Conservation (phyloP, 2,888 invertebrate genomes). For the Metellina segmentata region DNA sequence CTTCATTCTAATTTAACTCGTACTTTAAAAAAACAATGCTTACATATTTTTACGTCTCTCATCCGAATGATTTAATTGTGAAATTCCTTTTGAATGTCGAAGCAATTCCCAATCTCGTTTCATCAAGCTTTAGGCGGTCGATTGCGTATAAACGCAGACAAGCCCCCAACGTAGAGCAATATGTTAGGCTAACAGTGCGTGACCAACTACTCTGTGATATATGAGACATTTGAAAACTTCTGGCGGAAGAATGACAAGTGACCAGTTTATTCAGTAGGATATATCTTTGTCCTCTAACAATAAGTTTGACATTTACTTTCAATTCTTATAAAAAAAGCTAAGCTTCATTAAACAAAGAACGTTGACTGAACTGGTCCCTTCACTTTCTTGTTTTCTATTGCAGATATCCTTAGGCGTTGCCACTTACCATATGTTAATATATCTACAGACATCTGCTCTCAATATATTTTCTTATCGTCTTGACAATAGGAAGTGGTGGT, state of each 20-base stretch:
- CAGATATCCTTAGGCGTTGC: conserved; percentile 46
- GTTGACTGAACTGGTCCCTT: not conserved
- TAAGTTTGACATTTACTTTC: conserved; percentile 19
- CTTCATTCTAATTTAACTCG: not conserved
- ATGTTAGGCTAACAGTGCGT: conserved; percentile 38
- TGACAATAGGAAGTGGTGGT: conserved; percentile 16
- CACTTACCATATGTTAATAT: conserved; percentile 30
- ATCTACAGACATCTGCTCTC: not conserved
- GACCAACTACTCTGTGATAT: conserved; percentile 20
- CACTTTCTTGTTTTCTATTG: not conserved
- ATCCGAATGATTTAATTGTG: not conserved
- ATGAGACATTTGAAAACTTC: conserved; percentile 14
- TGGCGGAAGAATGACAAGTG: conserved; percentile 13
- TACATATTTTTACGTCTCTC: not conserved
- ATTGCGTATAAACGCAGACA: conserved; percentile 29
- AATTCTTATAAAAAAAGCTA: conserved; percentile 13
- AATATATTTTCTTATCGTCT: not conserved
- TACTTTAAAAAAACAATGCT: not conserved
- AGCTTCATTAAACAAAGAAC: conserved; percentile 65
- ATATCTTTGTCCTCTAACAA: conserved; percentile 45
- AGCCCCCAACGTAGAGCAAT: not conserved
- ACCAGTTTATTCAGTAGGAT: conserved; percentile 3
- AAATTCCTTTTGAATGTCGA: conserved; percentile 2
- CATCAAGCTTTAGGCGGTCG: conserved; percentile 18
- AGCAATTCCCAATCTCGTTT: conserved; percentile 23